Conservation (phyloP, 1,140 invertebrate species). For the Drosophila nikananu region DNA sequence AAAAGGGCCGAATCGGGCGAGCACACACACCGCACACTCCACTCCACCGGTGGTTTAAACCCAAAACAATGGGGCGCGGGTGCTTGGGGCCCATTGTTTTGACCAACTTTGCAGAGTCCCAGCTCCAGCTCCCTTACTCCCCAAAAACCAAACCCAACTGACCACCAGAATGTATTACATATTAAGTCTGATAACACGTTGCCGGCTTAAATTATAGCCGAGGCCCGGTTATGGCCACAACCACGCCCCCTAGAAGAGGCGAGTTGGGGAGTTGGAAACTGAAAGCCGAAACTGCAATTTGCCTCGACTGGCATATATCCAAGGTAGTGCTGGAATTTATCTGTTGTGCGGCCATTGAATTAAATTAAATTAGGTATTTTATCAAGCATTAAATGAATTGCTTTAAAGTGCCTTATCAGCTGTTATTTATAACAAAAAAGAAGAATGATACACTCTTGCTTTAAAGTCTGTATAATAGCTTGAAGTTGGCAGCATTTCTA, state of each 20-base stretch:
- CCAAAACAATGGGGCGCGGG: slow-evolving; percentile 42
- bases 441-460: background rate
- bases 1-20: slow-evolving; percentile 57
- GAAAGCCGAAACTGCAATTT: slow-evolving; percentile 20
- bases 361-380: background rate
- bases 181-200: slow-evolving; percentile 69
- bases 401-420: background rate
- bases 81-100: slow-evolving; percentile 47
- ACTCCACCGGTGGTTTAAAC: slow-evolving; percentile 8
- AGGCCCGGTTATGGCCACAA: slow-evolving; percentile 33
- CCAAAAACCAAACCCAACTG: slow-evolving; percentile 17
- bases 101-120: slow-evolving; percentile 34
- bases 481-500: background rate
- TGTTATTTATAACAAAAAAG: background rate
- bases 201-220: slow-evolving; percentile 57
- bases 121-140: background rate
- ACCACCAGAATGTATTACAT: slow-evolving; percentile 60
- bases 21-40: slow-evolving; percentile 18
- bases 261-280: background rate
- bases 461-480: background rate
- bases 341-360: background rate
- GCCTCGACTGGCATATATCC: slow-evolving; percentile 16
- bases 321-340: background rate
- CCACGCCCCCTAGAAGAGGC: slow-evolving; percentile 32
- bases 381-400: background rate